Percentiles rank a stretch among this genome's conserved stretches.
Conservation (phyloP, 2,113 vertebrate genomes). For the Dipodomys ordii region DNA sequence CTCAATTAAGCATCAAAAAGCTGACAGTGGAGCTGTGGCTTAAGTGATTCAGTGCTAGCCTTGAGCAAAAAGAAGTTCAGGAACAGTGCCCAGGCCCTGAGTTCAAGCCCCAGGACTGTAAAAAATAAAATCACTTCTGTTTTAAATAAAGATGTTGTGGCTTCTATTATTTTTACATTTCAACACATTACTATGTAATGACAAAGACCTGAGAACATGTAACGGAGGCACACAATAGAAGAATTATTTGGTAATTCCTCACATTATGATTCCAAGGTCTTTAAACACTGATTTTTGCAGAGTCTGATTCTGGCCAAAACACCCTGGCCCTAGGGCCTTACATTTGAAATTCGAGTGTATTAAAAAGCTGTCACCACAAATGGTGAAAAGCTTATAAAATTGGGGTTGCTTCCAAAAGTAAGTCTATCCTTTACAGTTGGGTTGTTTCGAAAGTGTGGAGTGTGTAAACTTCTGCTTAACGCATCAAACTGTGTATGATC, state of each 20-base stretch:
- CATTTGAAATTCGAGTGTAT: not conserved
- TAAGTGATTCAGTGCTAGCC: no score
- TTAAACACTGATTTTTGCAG: not conserved
- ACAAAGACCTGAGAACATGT: not conserved
- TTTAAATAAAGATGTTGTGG: slow-evolving; percentile 11
- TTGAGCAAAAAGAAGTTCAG: no score
- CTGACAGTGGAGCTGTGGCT: no score
- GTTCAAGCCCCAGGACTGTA: no score
- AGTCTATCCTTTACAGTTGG: slow-evolving; percentile 11
- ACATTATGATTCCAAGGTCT: not conserved
- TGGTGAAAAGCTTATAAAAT: not conserved
- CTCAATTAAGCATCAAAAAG: no score
- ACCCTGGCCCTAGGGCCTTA: not conserved
- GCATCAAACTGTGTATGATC: slow-evolving; percentile 51
- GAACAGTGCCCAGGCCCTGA: no score
- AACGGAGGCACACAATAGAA: not conserved
- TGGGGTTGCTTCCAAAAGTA: slow-evolving; percentile 60
- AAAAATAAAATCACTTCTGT: slow-evolving; percentile 4
- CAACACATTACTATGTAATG: not conserved
- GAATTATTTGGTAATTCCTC: not conserved
- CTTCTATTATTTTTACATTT: not conserved
- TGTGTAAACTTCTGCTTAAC: slow-evolving; percentile 72
- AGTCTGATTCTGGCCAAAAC: not conserved
- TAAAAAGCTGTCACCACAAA: slow-evolving; percentile 46
- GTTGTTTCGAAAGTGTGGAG: slow-evolving; percentile 50